Evolutionary conservation across 2,888 invertebrate genomes (phyloP).

Genomic region (Callyntrura guangdongensis): DNA sequence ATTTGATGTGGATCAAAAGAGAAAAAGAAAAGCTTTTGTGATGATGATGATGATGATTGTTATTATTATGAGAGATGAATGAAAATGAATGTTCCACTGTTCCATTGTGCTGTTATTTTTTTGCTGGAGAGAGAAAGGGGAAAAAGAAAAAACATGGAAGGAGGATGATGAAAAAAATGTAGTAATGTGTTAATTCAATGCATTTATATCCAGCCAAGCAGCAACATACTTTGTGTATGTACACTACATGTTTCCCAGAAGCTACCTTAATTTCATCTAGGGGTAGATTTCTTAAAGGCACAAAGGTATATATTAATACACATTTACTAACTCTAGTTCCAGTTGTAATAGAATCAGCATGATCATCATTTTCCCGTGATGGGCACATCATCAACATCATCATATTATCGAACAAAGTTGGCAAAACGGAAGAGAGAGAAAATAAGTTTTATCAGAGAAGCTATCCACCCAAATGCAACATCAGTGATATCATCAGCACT

Average conservation of each 20-base stretch:
- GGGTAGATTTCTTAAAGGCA: too few species aligned
- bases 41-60: constrained; percentile 39
- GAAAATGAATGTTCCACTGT: constrained; percentile 35
- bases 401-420: background rate
- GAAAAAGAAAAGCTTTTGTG: constrained; percentile 43
- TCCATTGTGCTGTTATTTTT: constrained; percentile 20
- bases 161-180: constrained; percentile 38
- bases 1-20: constrained; percentile 49
- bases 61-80: constrained; percentile 57
- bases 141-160: background rate
- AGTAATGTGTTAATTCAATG: constrained; percentile 65
- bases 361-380: constrained; percentile 5
- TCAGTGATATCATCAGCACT: background rate
- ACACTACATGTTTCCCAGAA: background rate
- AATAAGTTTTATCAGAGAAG: background rate
- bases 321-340: constrained; percentile 30
- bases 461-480: too few species aligned
- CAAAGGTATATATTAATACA: too few species aligned
- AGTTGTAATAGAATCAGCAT: background rate
- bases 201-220: constrained; percentile 48
- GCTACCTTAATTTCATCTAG: background rate
- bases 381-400: background rate
- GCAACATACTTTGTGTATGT: constrained; percentile 14
- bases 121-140: constrained; percentile 1
- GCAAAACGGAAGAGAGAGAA: background rate